phyloP scores from a whole-genome alignment of 2,888 invertebrate species.

The Rotaria sp. region DNA sequence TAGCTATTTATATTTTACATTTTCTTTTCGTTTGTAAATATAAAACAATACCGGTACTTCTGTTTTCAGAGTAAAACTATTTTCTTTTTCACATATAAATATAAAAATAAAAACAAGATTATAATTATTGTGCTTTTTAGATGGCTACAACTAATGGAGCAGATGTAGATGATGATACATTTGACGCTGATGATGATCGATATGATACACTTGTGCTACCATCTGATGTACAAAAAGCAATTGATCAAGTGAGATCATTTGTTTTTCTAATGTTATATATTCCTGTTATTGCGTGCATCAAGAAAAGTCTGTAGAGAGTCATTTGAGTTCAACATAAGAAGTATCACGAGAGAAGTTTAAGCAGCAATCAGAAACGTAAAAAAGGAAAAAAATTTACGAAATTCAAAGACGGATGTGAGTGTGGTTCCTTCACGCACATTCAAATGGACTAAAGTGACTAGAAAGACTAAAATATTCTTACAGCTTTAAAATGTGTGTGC shows the following conservation, averaged over 20 bases:
- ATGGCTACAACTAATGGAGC: not conserved
- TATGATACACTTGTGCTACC: not conserved
- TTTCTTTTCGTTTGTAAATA: not conserved
- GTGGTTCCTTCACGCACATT: too few relatives aligned
- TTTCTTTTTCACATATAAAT: not conserved
- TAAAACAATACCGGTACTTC: not conserved
- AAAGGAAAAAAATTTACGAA: too few relatives aligned
- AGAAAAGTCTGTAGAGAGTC: too few relatives aligned
- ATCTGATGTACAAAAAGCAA: not conserved
- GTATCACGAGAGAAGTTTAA: too few relatives aligned
- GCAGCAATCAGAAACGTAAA: too few relatives aligned
- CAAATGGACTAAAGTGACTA: too few relatives aligned
- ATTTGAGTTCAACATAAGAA: too few relatives aligned
- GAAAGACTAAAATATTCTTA: too few relatives aligned
- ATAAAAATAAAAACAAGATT: not conserved
- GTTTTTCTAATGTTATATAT: not conserved
- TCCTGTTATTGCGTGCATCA: too few relatives aligned
- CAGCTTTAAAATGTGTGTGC: too few relatives aligned
- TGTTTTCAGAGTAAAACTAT: not conserved
- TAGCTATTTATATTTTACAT: not conserved
- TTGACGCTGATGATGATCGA: slow-evolving; percentile 26
- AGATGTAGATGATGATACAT: slow-evolving; percentile 11
- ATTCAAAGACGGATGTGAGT: too few relatives aligned
- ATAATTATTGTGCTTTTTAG: not conserved
- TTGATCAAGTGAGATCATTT: slow-evolving; percentile 21